These are phyloP conservation scores for Ariopsis seemanni DNA, from an alignment of 2,113 vertebrate genomes.

Conservation along the genomic window DNA sequence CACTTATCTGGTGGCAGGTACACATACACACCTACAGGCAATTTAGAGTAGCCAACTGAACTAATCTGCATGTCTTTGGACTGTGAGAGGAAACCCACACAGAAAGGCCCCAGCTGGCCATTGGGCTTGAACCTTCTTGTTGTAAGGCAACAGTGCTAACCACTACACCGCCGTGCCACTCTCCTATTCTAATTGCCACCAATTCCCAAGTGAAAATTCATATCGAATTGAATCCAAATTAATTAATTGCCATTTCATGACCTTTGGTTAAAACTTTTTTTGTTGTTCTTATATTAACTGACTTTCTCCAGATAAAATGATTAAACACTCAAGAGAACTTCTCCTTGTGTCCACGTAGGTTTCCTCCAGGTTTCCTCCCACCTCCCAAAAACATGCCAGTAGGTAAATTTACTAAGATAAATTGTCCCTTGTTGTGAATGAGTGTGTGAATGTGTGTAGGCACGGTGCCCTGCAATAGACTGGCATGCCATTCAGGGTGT, in stretches of 20 bases:
- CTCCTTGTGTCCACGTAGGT: background rate
- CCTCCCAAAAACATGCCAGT: background rate
- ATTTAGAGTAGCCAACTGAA: no score
- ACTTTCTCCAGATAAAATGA: background rate
- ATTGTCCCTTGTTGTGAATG: background rate
- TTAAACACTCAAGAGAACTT: background rate
- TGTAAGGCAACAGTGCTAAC: no score
- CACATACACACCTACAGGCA: no score
- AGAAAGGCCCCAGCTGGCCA: no score
- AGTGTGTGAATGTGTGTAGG: background rate
- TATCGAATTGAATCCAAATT: background rate
- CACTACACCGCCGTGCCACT: no score
- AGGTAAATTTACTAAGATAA: background rate
- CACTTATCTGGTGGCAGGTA: no score
- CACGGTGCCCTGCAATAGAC: background rate
- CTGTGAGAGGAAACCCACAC: no score
- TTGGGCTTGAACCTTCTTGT: no score
- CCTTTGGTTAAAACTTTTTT: background rate
- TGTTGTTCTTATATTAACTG: background rate
- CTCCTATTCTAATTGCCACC: background rate
- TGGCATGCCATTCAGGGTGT: background rate
- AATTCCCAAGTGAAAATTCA: background rate
- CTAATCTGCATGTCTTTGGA: no score
- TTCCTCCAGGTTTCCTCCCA: background rate
- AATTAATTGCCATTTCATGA: background rate